Conservation (phyloP, 2,797 vertebrate genomes). For the Eidolon dupreanum region DNA sequence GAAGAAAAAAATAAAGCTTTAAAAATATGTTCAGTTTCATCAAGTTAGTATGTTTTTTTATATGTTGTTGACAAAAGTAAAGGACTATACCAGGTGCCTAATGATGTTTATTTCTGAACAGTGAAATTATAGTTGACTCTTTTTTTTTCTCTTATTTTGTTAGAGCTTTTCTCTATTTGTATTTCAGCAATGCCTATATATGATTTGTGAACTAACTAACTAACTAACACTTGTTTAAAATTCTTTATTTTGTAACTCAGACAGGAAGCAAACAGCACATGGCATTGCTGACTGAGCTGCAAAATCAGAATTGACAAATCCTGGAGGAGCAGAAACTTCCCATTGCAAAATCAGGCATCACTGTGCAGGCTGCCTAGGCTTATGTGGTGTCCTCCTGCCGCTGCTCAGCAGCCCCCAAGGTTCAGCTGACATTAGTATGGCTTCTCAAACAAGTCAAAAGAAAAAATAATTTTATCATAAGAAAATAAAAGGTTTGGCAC, state of each 20-base stretch:
- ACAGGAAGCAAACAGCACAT: conserved; percentile 81
- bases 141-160: not conserved
- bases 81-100: not conserved
- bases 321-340: conserved; percentile 72
- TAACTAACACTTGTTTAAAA: not conserved
- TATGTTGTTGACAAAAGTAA: not conserved
- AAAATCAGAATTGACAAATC: conserved; percentile 85
- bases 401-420: conserved; percentile 47
- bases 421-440: conserved; percentile 70
- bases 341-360: conserved; percentile 69
- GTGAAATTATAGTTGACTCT: not conserved
- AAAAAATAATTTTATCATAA: conserved; percentile 70
- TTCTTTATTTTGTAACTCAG: conserved; percentile 80
- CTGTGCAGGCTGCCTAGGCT: conserved; percentile 58
- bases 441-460: conserved; percentile 67
- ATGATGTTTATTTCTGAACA: not conserved
- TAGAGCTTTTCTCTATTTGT: not conserved
- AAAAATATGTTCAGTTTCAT: not conserved
- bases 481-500: not conserved
- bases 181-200: not conserved
- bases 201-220: too few relatives aligned
- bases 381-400: conserved; percentile 64
- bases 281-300: conserved; percentile 79
- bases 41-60: not conserved
- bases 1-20: not conserved